Percentiles rank a stretch among this genome's conserved stretches.
Conservation (phyloP, 1,140 invertebrate genomes). For the Pristionchus pacificus region DNA sequence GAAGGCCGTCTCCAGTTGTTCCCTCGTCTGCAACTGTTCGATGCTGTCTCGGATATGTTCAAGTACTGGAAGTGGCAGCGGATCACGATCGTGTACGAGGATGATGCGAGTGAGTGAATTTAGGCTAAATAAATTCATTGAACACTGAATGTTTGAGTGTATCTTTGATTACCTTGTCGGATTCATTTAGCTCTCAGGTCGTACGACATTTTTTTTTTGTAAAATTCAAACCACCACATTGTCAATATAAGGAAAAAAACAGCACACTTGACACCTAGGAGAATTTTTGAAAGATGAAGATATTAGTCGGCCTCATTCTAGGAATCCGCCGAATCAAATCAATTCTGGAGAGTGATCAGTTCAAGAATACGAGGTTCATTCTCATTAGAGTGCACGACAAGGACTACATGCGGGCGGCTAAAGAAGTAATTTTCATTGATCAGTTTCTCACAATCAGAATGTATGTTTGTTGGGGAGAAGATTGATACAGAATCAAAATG, state of each 20-base stretch:
- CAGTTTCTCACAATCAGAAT: too few species aligned
- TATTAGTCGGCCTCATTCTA: too few species aligned
- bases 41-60: constrained; percentile 53
- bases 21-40: constrained; percentile 47
- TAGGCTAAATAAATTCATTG: too few species aligned
- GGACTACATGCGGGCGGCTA: constrained; percentile 47
- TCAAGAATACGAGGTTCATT: constrained; percentile 44
- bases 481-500: too few species aligned
- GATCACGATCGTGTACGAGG: constrained; percentile 50
- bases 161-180: not conserved
- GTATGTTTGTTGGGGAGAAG: too few species aligned
- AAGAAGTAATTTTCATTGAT: constrained; percentile 32
- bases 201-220: not conserved
- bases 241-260: not conserved
- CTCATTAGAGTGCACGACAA: constrained; percentile 48
- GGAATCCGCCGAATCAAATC: constrained; percentile 31
- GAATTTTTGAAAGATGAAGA: too few species aligned
- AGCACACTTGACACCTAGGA: constrained; percentile 23
- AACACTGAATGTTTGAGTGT: not conserved
- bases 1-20: constrained; percentile 44
- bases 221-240: constrained; percentile 30
- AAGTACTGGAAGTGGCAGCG: constrained; percentile 53
- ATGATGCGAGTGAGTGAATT: constrained; percentile 37
- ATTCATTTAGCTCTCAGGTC: constrained; percentile 7
- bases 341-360: constrained; percentile 49